A percentile compares a stretch with the other conserved stretches of the same genome.
Conservation (phyloP, 2,113 vertebrate species). For the Malaclemys terrapin region DNA sequence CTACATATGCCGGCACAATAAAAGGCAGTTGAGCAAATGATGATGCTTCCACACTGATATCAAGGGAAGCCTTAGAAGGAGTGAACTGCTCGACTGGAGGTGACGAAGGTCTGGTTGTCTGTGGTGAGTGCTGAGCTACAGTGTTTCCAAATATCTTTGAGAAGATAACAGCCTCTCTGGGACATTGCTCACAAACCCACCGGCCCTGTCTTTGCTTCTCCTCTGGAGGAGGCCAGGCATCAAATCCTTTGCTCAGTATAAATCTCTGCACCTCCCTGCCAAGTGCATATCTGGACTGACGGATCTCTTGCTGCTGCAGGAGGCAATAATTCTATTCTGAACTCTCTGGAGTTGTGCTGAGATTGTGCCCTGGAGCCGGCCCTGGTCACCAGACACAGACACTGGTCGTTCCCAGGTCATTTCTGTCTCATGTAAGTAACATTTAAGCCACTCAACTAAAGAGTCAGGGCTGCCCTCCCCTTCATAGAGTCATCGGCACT, state of each 20-base stretch:
- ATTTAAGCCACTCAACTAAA: background rate
- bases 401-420: slow-evolving; percentile 32
- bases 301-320: background rate
- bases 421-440: slow-evolving; percentile 51
- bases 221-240: background rate
- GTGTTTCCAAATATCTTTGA: background rate
- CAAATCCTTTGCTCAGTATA: background rate
- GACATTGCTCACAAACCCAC: background rate
- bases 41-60: background rate
- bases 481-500: background rate
- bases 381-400: slow-evolving; percentile 43
- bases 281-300: background rate
- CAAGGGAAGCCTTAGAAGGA: background rate
- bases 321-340: background rate
- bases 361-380: background rate
- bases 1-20: background rate
- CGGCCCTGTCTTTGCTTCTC: background rate
- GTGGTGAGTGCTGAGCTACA: background rate
- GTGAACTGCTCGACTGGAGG: background rate
- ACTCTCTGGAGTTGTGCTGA: background rate
- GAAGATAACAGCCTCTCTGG: background rate
- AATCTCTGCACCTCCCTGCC: background rate
- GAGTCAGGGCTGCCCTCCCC: slow-evolving; percentile 15
- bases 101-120: background rate
- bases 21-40: background rate